Base-by-base conservation (phyloP, 2,888 invertebrate species). In the Pollenia labialis region DNA sequence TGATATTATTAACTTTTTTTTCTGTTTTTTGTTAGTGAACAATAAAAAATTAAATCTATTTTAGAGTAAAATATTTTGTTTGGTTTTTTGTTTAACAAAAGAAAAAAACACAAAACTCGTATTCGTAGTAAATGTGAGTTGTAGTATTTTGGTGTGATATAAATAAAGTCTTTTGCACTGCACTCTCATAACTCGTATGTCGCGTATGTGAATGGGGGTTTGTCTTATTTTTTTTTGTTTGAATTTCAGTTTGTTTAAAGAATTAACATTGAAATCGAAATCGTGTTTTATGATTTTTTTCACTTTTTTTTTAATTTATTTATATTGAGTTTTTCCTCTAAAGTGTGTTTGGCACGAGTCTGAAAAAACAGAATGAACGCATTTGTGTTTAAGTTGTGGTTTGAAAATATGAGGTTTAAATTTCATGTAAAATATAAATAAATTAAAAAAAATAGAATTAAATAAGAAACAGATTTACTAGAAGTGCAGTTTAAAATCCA, bases 271-370 rank as follows among this genome's bases (percentile, higher is more conserved):
- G 85, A 86, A 82, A 79, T 79, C 50, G 60, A 77, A 79, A 69
- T 79, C 85, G 56, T 79, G 82, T 82, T 77, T 68, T 62, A 16
- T 54, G 40, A 44, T 64, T 48, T 69, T 64, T 81, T 40, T 14
- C 6, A n/a, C 12, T 44, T 52, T 23, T 9, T 68, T 40, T 48
- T 48, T 2, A 68, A 8, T 44, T 54, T 16, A 10, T 56, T 74
- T 14, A n/a, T 76, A 44, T 64, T 40, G 11, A 42, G n/a, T 44
- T 11, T 48, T 60, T 18, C 14, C 52, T 62, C 52, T 79, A 48
- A 58, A 81, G 81, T 81, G 82, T 79, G 75, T 64, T 85, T 85
- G 82, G 79, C 85, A 82, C 85, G 85, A 85, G 85, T 69, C 79
- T 69, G 40, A 60, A 62, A 66, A 16, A 71, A 52, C 46, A 32